Evolutionary conservation across 2,888 invertebrate species (phyloP).

Genomic region (Drosophila pseudotakahashii): DNA sequence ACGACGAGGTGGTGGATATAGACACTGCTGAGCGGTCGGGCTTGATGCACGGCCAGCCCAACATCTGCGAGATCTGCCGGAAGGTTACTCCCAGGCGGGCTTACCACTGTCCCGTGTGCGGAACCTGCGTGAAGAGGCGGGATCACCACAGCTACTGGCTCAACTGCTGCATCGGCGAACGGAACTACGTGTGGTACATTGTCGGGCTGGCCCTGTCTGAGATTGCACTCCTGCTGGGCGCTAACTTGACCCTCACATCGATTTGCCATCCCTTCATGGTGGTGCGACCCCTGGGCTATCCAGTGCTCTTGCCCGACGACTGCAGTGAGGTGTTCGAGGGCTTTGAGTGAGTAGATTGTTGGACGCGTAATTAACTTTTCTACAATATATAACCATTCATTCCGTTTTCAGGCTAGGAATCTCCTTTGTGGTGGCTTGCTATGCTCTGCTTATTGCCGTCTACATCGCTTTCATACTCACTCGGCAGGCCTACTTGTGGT

Average conservation of each 20-base stretch:
- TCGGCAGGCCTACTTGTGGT: constrained; percentile 84
- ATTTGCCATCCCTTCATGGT: constrained; percentile 90
- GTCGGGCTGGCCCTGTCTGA: constrained; percentile 88
- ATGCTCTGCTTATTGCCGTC: constrained; percentile 85
- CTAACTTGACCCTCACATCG: constrained; percentile 93
- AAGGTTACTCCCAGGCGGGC: constrained; percentile 88
- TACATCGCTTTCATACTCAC: constrained; percentile 85
- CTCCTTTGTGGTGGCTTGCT: constrained; percentile 86
- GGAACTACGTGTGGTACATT: constrained; percentile 91
- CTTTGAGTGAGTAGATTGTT: constrained; percentile 87
- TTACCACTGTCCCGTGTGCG: constrained; percentile 92
- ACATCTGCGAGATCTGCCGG: constrained; percentile 87
- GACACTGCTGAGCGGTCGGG: constrained; percentile 58
- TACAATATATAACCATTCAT: too few species aligned
- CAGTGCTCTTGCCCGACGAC: constrained; percentile 91
- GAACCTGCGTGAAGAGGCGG: constrained; percentile 91
- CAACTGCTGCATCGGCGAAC: constrained; percentile 92
- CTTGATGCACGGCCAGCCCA: constrained; percentile 76
- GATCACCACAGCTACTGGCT: constrained; percentile 94
- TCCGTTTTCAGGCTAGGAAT: constrained; percentile 85
- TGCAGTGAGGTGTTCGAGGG: constrained; percentile 93
- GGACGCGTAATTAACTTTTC: too few species aligned
- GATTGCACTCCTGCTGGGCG: constrained; percentile 89
- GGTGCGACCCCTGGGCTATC: constrained; percentile 77
- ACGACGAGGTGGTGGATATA: constrained; percentile 46